Evolutionary conservation across 2,888 invertebrate genomes (phyloP).

Genomic region (Bedellia somnulentella): DNA sequence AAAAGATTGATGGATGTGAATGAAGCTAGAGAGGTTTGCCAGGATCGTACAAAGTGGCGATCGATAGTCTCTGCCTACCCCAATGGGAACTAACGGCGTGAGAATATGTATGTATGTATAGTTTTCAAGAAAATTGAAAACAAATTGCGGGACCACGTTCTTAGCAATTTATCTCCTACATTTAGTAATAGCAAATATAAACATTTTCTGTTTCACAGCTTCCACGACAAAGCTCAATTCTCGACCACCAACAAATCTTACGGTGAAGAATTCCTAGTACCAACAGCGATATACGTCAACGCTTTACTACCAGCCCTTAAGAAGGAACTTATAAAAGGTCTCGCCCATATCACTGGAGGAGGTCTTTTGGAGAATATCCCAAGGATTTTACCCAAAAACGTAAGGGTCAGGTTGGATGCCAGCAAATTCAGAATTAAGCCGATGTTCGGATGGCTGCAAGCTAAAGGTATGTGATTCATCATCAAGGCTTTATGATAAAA

Average conservation of each 20-base stretch:
- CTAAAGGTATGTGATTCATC: conserved; percentile 51
- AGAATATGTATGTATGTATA: too few species aligned
- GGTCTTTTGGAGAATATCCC: conserved; percentile 89
- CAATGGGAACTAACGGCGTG: too few species aligned
- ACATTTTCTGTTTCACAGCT: conserved; percentile 18
- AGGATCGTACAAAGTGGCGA: too few species aligned
- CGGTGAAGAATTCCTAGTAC: conserved; percentile 81
- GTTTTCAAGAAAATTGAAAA: too few species aligned
- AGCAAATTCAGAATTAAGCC: conserved; percentile 71
- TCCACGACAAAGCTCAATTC: conserved; percentile 40
- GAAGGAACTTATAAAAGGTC: conserved; percentile 74
- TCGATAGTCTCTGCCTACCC: too few species aligned
- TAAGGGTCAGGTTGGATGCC: conserved; percentile 72
- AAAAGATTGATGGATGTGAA: too few species aligned
- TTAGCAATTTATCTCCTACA: too few species aligned
- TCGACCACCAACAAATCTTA: conserved; percentile 28
- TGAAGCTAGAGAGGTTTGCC: too few species aligned
- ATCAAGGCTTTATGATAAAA: too few species aligned
- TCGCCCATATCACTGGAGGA: conserved; percentile 94
- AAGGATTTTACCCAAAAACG: conserved; percentile 71
- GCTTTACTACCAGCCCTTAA: conserved; percentile 72
- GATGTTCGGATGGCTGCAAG: conserved; percentile 88
- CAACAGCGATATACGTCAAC: conserved; percentile 86
- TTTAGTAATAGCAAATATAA: too few species aligned
- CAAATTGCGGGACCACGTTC: too few species aligned